A percentile compares a stretch with the other conserved stretches of the same genome.
These are phyloP conservation scores for Epizoanthus rinbou DNA, from an alignment of 92 coral and sea anemone genomes.

Conservation along the genomic window DNA sequence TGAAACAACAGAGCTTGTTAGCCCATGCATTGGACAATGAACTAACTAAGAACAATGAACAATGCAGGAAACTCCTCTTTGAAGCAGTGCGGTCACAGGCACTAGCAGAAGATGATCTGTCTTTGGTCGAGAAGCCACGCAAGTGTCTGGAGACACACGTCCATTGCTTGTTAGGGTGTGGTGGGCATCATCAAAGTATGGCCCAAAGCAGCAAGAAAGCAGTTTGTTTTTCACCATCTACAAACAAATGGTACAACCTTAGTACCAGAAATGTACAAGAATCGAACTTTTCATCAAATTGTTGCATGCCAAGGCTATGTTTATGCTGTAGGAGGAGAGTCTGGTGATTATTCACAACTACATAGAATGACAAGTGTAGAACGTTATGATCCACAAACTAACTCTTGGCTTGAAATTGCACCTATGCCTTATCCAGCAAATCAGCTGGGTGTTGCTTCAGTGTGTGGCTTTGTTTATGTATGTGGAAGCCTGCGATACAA, in stretches of 20 bases:
- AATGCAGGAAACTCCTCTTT: slow-evolving; percentile 50
- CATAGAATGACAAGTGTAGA: slow-evolving; percentile 50
- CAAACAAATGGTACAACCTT: neutral
- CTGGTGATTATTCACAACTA: slow-evolving; percentile 22
- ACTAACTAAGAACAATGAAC: slow-evolving; percentile 56
- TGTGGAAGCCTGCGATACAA: slow-evolving; percentile 61
- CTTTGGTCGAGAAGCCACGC: slow-evolving; percentile 1
- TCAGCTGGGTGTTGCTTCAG: slow-evolving; percentile 55
- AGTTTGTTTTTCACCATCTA: neutral
- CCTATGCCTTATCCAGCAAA: slow-evolving; percentile 56
- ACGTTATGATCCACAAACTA: slow-evolving; percentile 62
- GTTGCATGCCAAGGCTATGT: neutral
- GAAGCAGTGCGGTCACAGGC: slow-evolving; percentile 54
- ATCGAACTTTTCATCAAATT: neutral
- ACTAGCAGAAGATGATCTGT: slow-evolving; percentile 16
- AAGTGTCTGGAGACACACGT: slow-evolving; percentile 14
- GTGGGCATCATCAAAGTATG: neutral
- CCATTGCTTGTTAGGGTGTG: neutral
- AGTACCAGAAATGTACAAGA: neutral
- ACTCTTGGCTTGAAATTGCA: slow-evolving; percentile 55
- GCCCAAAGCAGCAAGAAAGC: neutral
- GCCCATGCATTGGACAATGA: slow-evolving; percentile 62
- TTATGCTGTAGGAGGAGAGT: neutral
- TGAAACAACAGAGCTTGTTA: slow-evolving; percentile 67
- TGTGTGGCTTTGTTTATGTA: slow-evolving; percentile 60